Base-by-base conservation (phyloP, 2,888 invertebrate genomes). In the Hydrotaea diabolus region DNA sequence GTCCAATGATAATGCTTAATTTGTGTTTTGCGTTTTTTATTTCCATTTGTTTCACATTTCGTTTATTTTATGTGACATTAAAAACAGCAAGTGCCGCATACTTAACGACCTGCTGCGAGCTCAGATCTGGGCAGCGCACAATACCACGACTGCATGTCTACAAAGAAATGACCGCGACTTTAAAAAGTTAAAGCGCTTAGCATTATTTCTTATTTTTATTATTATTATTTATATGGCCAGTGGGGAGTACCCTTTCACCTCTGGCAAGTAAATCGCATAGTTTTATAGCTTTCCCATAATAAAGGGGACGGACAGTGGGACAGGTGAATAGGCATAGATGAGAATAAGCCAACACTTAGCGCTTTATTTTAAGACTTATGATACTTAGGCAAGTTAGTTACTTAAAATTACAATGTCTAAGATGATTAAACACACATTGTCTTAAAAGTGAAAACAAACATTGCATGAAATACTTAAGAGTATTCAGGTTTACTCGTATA, bases 81-180 rank as follows among this genome's bases (percentile, higher is more conserved):
- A 57, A 43, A 69, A 82, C 82, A 83, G 79, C 82, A 83, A 83
- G 76, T 79, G 83, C 76, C 43, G 76, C 79, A 72, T 73, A 59
- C 49, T 83, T 76, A 80, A 77, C 79, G 76, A 57, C 83, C 64
- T 73, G 83, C 76, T 83, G 83, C 17, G 79, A 59, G 36, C 39
- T 19, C 64, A 59, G 59, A 59, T 59, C 59, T 43, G 13, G 5
- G 9, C 11, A 11, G 17, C 17, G 17, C 53, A 3, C 19, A 2
- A 53, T 53, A 2, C 53, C 17, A 1, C 17, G 17, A 53, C 1
- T 53, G 17, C 4, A 53, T 5, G 23, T 23, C 8, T 4, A 64
- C 64, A 62, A 57, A 57, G 57, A 57, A n/a, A 62, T 31, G 31
- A 9, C 1, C 46, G 17, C 4, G 53, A 8, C 9, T 19, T 43